Evolutionary conservation across 2,888 invertebrate species (phyloP).

Genomic region (Pammene fasciana): DNA sequence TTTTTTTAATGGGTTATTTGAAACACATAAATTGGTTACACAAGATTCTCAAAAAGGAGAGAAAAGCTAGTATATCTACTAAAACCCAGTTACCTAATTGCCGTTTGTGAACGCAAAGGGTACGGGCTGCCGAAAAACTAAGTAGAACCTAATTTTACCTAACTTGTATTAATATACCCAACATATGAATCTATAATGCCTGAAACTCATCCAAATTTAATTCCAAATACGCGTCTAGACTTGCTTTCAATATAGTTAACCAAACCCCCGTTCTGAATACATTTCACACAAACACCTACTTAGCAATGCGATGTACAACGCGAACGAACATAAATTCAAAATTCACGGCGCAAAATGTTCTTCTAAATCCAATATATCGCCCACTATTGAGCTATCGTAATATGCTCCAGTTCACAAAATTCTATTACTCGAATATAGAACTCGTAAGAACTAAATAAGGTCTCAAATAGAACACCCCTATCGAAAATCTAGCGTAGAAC

Average conservation of each 20-base stretch:
- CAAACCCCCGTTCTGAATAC: not conserved
- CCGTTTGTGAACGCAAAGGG: no score
- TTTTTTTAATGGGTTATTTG: no score
- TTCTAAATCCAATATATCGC: slow-evolving; percentile 28
- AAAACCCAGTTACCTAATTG: no score
- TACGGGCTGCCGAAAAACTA: no score
- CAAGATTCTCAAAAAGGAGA: no score
- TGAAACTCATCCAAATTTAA: not conserved
- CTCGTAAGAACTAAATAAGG: slow-evolving; percentile 3
- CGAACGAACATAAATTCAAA: slow-evolving; percentile 10
- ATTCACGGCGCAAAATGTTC: slow-evolving; percentile 14
- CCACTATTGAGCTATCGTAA: slow-evolving; percentile 18
- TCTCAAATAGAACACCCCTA: slow-evolving; percentile 2
- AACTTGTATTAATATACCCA: not conserved
- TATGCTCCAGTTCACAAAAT: not conserved
- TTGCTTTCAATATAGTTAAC: slow-evolving; percentile 2
- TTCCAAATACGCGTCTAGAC: not conserved
- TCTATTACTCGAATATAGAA: not conserved
- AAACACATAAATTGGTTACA: no score
- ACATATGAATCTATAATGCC: no score
- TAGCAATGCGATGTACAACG: slow-evolving; percentile 2
- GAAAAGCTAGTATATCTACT: no score
- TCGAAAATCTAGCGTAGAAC: not conserved
- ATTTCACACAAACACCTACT: not conserved
- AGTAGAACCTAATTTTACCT: no score